Evolutionary conservation across 2,888 invertebrate species (phyloP), one percentile per base, ranked within the genome.

Genomic region (Pseudolycoriella hygida): DNA sequence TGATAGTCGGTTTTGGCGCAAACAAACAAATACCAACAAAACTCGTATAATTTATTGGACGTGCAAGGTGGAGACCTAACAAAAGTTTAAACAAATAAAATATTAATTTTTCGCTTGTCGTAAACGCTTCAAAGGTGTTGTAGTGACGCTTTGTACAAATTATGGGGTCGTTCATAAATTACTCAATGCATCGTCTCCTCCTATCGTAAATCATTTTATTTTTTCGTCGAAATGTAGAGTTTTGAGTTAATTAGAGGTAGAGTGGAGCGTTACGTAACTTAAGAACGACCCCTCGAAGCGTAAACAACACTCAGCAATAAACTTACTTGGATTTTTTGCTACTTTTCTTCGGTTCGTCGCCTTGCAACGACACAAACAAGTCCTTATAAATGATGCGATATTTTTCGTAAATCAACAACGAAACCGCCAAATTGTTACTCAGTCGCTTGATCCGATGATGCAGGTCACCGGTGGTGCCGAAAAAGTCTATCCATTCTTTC

Each of bases 401-500:
- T 57, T 92, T 89, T 56, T 89, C 84, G 62, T 88, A 96, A 45
- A 94, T 77, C n/a, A 90, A 83, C 54, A 84, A 85, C 1, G 94
- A 88, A 2, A 97, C 93, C 42, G 85, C 82, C 69, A 96, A 94
- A 59, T 88, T 92, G 46, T 83, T 74, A 57, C 96, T 87, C 47
- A 96, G 66, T 49, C 80, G 74, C 49, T 85, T 80, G 47, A 96
- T 82, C 62, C 85, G 85, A 41, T 76, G 74, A 48, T 81, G 72
- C 59, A 93, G 88, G 47, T 85, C 82, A 53, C 78, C 77, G 0
- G 89, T 77, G 66, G 92, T 74, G 51, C 80, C 80, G 1, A 89
- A 82, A 90, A 97, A 93, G 56, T 92, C 89, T 49, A 85, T 80
- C 96, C 96, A 98, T 58, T 82, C 82, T 60, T 87, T 84, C 57